phyloP scores from a whole-genome alignment of 2,888 invertebrate species.

The Pterostichus madidus region DNA sequence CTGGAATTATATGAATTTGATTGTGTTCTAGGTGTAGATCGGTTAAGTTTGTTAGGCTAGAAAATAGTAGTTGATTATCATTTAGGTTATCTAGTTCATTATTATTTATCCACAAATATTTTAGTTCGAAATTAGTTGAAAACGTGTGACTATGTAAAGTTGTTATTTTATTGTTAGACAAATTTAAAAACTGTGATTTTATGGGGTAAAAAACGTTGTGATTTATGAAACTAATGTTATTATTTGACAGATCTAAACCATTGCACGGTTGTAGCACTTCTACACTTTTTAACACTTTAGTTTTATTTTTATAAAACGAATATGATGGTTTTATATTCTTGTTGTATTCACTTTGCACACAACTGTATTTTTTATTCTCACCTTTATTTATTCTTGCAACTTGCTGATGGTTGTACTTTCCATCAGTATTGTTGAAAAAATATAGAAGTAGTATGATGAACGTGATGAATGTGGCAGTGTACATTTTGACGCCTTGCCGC shows the following conservation, averaged over 20 bases:
- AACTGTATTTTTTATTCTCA: too few relatives aligned
- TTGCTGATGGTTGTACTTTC: too few relatives aligned
- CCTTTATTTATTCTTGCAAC: too few relatives aligned
- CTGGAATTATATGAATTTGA: neutral
- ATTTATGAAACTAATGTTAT: neutral
- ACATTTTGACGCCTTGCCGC: too few relatives aligned
- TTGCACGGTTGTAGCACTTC: neutral
- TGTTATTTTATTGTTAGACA: neutral
- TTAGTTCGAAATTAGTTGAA: neutral
- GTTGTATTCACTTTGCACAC: too few relatives aligned
- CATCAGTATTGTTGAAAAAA: too few relatives aligned
- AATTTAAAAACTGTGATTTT: neutral
- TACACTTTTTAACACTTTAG: too few relatives aligned
- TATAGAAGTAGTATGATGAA: too few relatives aligned
- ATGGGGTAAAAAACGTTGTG: neutral
- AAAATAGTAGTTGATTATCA: neutral
- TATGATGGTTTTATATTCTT: too few relatives aligned
- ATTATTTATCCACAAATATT: neutral
- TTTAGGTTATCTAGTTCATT: neutral
- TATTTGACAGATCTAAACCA: neutral
- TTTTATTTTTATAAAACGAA: too few relatives aligned
- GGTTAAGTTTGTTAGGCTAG: neutral
- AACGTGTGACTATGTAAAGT: neutral
- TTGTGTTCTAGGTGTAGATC: conserved; percentile 6
- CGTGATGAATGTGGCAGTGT: too few relatives aligned